These are phyloP conservation scores for Cataglyphis rosenhaueri DNA, from an alignment of 2,888 invertebrate species.

Conservation along the genomic window DNA sequence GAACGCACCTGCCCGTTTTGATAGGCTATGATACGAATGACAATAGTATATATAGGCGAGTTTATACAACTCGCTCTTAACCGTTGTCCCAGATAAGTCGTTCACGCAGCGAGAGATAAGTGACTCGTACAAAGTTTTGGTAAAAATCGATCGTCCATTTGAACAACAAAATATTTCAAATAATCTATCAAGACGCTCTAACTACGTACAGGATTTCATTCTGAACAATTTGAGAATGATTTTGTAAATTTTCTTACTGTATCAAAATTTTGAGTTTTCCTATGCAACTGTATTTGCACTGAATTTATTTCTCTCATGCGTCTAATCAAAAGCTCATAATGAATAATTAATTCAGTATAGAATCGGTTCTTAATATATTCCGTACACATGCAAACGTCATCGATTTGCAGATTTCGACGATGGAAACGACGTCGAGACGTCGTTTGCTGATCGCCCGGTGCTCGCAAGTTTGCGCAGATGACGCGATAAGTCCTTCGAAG, in stretches of 20 bases:
- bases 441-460: constrained; percentile 61
- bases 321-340: background rate
- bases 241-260: background rate
- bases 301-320: constrained; percentile 5
- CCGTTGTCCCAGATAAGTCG: background rate
- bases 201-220: background rate
- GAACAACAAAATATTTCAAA: background rate
- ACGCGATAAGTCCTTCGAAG: constrained; percentile 74
- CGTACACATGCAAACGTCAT: background rate
- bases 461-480: constrained; percentile 70
- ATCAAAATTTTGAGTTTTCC: background rate
- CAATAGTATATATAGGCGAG: constrained; percentile 58
- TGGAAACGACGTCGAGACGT: constrained; percentile 35
- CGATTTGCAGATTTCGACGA: constrained; percentile 35
- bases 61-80: constrained; percentile 23
- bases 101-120: background rate
- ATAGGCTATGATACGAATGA: constrained; percentile 64
- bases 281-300: background rate
- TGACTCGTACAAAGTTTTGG: background rate
- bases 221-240: background rate
- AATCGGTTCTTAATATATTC: constrained; percentile 38
- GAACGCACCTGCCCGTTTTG: constrained; percentile 59
- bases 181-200: background rate
- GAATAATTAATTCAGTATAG: constrained; percentile 34
- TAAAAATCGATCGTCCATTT: background rate